Evolutionary conservation across 2,888 invertebrate species (phyloP), one percentile per base, ranked within the genome.

Genomic region (Cenopis cana): DNA sequence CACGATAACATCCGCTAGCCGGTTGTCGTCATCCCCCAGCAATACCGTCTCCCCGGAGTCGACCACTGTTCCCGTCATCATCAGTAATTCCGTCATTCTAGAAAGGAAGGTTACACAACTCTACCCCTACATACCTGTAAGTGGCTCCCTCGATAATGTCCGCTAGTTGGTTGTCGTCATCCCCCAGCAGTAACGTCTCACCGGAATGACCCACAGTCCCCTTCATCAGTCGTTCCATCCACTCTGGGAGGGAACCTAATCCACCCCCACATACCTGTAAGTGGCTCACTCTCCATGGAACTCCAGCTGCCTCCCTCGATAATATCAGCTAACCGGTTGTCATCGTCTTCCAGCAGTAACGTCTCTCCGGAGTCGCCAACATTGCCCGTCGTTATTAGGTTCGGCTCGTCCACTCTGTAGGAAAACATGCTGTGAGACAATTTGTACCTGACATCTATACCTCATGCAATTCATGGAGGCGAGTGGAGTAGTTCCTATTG

Each of bases 221-320:
- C n/a, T n/a, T n/a, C n/a, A n/a, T n/a, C n/a, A 60, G 91, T 75
- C 36, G 90, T 89, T 80, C 91, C 93, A n/a, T 49, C 46, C 5
- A 12, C 5, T n/a, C 46, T n/a, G 46, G 46, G 1, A n/a, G 46
- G 12, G 5, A n/a, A n/a, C 2, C n/a, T 12, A 2, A 17, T 17
- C 17, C n/a, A 17, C 12, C 4, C 11, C 18, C 1, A 54, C 72
- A 71, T 12, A 87, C 89, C 89, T 33, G 85, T 95, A 52, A 95
- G 94, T 0, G 97, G 96, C 24, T 97, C 97, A 81, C 96, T 97
- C 83, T 96, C 96, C 84, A 95, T 94, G 46, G 95, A 95, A 79
- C 95, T 94, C 89, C 93, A 94, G 77, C 93, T 93, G 72, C 86
- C 89, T 8, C 93, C 94, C 81, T 95, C 94, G 18, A 93, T 91